Percentiles rank a stretch among this genome's conserved stretches.
Conservation (phyloP, 2,797 vertebrate genomes). For the Numenius phaeopus region DNA sequence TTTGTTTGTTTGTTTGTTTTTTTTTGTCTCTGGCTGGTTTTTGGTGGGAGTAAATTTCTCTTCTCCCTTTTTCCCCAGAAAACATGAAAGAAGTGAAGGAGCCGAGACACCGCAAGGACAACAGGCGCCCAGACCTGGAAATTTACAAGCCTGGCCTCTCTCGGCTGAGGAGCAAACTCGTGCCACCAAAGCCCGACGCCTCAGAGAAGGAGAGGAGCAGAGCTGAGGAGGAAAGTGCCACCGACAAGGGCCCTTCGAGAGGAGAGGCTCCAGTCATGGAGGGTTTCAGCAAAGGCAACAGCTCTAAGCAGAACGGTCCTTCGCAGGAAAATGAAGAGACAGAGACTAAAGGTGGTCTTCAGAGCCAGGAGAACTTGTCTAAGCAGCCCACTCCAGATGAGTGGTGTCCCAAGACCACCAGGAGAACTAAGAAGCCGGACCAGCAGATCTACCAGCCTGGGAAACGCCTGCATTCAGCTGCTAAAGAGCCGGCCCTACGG, state of each 20-base stretch:
- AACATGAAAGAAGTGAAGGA: slow-evolving; percentile 82
- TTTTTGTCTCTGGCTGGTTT: background rate
- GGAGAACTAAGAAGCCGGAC: slow-evolving; percentile 91
- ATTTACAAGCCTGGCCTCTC: slow-evolving; percentile 86
- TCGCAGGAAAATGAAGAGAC: background rate
- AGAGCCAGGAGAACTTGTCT: slow-evolving; percentile 34
- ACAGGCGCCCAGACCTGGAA: slow-evolving; percentile 87
- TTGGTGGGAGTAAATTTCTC: background rate
- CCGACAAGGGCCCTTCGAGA: slow-evolving; percentile 10
- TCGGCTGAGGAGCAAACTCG: slow-evolving; percentile 77
- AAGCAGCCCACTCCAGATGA: slow-evolving; percentile 50
- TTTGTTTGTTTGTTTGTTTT: background rate
- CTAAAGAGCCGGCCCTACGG: slow-evolving; percentile 70
- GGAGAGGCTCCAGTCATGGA: background rate
- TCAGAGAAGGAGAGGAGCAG: slow-evolving; percentile 32
- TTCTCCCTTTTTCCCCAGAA: slow-evolving; percentile 56
- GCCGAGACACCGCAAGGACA: slow-evolving; percentile 84
- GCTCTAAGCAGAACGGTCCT: slow-evolving; percentile 70
- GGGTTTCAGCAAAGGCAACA: slow-evolving; percentile 12
- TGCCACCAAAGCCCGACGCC: slow-evolving; percentile 64
- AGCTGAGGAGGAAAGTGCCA: slow-evolving; percentile 59
- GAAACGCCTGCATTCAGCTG: slow-evolving; percentile 79
- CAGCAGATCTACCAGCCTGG: slow-evolving; percentile 95
- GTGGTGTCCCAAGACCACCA: slow-evolving; percentile 67
- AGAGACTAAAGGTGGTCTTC: slow-evolving; percentile 27